These are phyloP conservation scores for Acleris literana DNA, from an alignment of 2,888 invertebrate species.

Conservation along the genomic window DNA sequence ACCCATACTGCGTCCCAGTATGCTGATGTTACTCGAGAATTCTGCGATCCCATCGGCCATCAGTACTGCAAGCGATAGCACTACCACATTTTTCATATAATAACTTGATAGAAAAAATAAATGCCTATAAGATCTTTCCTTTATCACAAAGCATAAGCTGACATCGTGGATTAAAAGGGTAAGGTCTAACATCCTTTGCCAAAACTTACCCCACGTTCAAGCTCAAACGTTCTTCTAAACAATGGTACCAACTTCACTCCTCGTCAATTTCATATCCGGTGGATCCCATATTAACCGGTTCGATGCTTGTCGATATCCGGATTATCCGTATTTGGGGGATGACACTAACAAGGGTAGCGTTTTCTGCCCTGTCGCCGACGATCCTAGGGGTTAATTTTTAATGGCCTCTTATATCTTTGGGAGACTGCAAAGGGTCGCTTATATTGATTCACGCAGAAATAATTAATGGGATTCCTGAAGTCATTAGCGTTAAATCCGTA, in stretches of 20 bases:
- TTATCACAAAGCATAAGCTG: too few relatives aligned
- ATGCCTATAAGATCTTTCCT: too few relatives aligned
- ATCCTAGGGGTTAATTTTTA: constrained; percentile 36
- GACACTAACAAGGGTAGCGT: constrained; percentile 77
- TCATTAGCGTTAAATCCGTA: background rate
- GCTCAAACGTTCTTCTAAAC: constrained; percentile 11
- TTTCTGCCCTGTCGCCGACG: constrained; percentile 55
- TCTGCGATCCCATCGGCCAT: too few relatives aligned
- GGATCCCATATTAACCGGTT: constrained; percentile 55
- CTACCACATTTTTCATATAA: too few relatives aligned
- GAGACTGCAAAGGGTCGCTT: constrained; percentile 3
- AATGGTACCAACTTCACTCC: constrained; percentile 27
- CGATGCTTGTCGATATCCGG: constrained; percentile 65
- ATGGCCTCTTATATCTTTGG: constrained; percentile 34
- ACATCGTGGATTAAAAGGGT: too few relatives aligned
- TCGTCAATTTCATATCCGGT: constrained; percentile 34
- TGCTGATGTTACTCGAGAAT: too few relatives aligned
- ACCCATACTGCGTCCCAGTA: too few relatives aligned
- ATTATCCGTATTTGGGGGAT: constrained; percentile 68
- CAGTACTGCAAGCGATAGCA: too few relatives aligned
- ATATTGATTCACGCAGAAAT: background rate
- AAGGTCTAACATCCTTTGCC: background rate
- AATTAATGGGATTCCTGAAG: background rate
- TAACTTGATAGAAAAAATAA: too few relatives aligned
- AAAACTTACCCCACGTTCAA: background rate